These are phyloP conservation scores for Cettia cetti DNA, from an alignment of 2,113 vertebrate genomes.

Conservation along the genomic window DNA sequence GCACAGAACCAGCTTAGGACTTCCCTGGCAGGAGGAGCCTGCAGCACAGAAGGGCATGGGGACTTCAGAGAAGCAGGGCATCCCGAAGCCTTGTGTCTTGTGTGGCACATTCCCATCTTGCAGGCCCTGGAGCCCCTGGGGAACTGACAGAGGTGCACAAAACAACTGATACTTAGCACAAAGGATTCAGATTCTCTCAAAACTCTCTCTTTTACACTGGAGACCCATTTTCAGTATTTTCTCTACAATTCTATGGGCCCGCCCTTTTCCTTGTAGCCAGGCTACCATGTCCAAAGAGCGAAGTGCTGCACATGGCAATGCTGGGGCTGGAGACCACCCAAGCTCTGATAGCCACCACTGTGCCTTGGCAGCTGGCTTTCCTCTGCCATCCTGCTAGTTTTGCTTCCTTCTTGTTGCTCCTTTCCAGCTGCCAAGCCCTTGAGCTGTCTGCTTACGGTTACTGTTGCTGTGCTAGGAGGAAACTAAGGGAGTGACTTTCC, in stretches of 20 bases:
- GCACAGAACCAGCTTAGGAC: background rate
- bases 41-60: rapidly evolving
- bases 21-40: background rate
- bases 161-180: rapidly evolving
- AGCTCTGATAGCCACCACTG: rapidly evolving
- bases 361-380: background rate
- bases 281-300: background rate
- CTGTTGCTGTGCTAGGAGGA: background rate
- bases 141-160: background rate
- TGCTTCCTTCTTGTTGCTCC: background rate
- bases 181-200: background rate
- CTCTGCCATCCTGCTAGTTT: background rate
- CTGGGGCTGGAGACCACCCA: background rate
- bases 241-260: background rate
- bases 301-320: rapidly evolving
- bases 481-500: background rate
- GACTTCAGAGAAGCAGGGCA: background rate
- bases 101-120: background rate
- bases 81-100: background rate
- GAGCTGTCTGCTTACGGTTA: background rate
- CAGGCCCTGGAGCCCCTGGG: background rate
- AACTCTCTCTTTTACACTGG: background rate
- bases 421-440: background rate
- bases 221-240: background rate
- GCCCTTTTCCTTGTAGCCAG: background rate